phyloP scores from a whole-genome alignment of 2,797 vertebrate genomes.

The Sorex maritimensis region DNA sequence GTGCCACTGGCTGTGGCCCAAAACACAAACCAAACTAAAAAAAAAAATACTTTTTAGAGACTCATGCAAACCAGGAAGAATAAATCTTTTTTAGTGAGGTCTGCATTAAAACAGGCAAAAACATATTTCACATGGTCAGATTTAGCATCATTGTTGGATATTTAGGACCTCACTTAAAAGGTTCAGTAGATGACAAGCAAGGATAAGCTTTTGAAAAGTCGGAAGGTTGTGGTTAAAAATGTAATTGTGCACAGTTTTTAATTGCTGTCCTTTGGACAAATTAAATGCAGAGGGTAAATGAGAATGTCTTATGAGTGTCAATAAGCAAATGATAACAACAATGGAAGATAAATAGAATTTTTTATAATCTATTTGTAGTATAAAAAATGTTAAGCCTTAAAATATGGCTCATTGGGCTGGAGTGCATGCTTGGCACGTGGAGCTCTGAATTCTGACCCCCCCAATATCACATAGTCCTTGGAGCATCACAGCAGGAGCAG shows the following conservation, averaged over 20 bases:
- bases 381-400: background rate
- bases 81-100: background rate
- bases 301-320: background rate
- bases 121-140: background rate
- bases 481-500: no score
- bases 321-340: conserved; percentile 48
- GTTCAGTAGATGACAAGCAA: conserved; percentile 20
- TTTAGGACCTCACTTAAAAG: background rate
- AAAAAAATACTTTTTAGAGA: background rate
- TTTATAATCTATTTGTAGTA: background rate
- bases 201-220: background rate
- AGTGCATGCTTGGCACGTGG: no score
- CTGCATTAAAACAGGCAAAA: no score
- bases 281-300: conserved; percentile 22
- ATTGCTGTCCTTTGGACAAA: conserved; percentile 60
- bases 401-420: no score
- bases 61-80: background rate
- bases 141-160: background rate
- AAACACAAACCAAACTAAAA: no score
- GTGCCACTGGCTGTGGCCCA: no score
- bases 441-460: no score
- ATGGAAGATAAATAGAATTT: conserved; percentile 26
- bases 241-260: background rate
- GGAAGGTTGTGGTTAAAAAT: background rate
- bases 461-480: no score